phyloP scores from a whole-genome alignment of 2,888 invertebrate species.

The Megamerina dolium region DNA sequence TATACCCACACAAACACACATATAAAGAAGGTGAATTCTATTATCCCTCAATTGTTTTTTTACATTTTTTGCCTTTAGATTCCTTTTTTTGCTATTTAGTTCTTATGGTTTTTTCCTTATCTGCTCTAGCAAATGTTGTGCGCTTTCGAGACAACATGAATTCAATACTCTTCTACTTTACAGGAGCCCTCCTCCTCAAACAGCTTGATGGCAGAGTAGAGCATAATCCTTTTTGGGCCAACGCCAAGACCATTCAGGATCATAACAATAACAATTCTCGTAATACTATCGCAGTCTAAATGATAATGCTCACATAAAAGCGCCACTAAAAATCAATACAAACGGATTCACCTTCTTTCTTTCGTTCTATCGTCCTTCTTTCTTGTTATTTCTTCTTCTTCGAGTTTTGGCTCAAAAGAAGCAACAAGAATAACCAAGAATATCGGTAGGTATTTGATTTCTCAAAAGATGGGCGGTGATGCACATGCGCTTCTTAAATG shows the following conservation, averaged over 20 bases:
- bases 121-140: not conserved
- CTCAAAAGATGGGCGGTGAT: conserved; percentile 30
- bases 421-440: not conserved
- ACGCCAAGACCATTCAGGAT: conserved; percentile 28
- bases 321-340: conserved; percentile 49
- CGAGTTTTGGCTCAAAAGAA: not conserved
- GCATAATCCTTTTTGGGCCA: conserved; percentile 22
- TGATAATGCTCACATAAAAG: conserved; percentile 48
- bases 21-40: conserved; percentile 1
- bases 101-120: too few relatives aligned
- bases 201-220: too few relatives aligned
- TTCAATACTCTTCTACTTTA: not conserved
- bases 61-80: too few relatives aligned
- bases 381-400: not conserved
- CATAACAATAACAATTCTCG: conserved; percentile 44
- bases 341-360: conserved; percentile 15
- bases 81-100: too few relatives aligned
- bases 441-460: too few relatives aligned
- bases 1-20: conserved; percentile 1
- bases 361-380: conserved; percentile 4
- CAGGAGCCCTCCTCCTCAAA: too few relatives aligned
- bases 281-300: conserved; percentile 46
- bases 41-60: too few relatives aligned
- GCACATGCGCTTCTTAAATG: conserved; percentile 37
- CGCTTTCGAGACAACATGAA: not conserved